phyloP scores from a whole-genome alignment of 1,140 invertebrate species.

The Zaprionus ghesquierei region DNA sequence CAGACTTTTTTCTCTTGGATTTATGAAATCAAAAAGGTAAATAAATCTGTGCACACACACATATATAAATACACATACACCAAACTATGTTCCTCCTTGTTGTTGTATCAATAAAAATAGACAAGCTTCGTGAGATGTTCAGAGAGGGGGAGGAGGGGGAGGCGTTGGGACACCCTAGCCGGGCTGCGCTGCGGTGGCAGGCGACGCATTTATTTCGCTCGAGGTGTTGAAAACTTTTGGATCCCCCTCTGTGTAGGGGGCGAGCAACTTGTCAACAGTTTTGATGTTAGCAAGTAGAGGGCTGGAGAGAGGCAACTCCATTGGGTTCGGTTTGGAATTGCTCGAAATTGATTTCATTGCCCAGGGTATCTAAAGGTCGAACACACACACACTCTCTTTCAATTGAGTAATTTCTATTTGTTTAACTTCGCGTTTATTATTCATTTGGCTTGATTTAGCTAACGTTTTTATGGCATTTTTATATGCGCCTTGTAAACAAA shows the following conservation, averaged over 20 bases:
- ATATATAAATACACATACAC: constrained; percentile 12
- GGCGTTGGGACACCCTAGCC: not conserved
- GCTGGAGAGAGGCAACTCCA: no score
- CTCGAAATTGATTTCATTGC: not conserved
- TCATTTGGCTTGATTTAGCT: constrained; percentile 5
- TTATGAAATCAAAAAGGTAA: constrained; percentile 80
- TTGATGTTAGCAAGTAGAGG: not conserved
- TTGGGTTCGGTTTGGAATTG: not conserved
- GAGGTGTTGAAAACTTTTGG: constrained; percentile 69
- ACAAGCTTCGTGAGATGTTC: constrained; percentile 31
- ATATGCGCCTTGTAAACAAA: constrained; percentile 8
- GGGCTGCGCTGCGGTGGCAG: constrained; percentile 6
- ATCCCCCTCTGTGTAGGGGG: not conserved
- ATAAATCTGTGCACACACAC: constrained; percentile 39
- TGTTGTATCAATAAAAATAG: constrained; percentile 66
- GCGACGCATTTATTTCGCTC: constrained; percentile 64
- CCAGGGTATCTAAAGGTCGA: not conserved
- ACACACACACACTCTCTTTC: not conserved
- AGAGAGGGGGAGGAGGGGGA: not conserved
- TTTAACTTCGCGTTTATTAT: not conserved
- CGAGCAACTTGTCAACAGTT: constrained; percentile 57
- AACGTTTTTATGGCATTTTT: constrained; percentile 3
- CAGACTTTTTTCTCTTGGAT: constrained; percentile 53
- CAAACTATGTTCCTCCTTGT: constrained; percentile 10
- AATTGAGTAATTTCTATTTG: constrained; percentile 14